Base-by-base conservation (phyloP, 2,797 vertebrate genomes). In the Microctenopoma stevenorrisi region DNA sequence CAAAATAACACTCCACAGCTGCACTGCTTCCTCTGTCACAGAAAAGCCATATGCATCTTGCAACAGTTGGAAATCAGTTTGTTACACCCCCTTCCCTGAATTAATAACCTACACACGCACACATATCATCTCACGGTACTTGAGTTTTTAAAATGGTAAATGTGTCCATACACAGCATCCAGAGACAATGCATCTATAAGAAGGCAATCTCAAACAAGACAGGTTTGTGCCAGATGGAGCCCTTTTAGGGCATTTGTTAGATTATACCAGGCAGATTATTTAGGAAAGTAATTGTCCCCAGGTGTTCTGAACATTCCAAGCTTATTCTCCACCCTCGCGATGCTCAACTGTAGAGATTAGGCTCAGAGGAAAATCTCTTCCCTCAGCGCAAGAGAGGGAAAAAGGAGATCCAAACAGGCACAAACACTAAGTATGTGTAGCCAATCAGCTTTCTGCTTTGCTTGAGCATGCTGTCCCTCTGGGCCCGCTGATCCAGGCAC, bases 361-460 rank as follows among this genome's bases (percentile, higher is more conserved):
- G 71, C 88, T 86, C 76, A 75, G 76, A 83, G 83, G 76, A 85
- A 86, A 91, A 88, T 83, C 81, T 84, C 76, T 63, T 88, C 81
- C 81, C 79, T 86, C 80, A 63, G 64, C 76, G 70, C 67, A 82
- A 52, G 28, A 38, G 51, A 47, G 49, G 51, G 64, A 2, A 18
- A 35, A 25, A 82, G 71, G 42, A 55, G 67, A 74, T 62, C 62
- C 67, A 83, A 77, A 85, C 77, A 84, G 82, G 54, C 77, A 83
- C 84, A 87, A 88, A 83, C 76, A 77, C 75, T 85, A 89, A 92
- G 89, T 73, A 88, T 76, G 88, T 90, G 90, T 89, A 85, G 84
- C 92, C 89, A 92, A 91, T 92, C 84, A 85, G 88, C 87, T 90
- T 89, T 86, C 78, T 79, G 82, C 81, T 82, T 86, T 89, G 74